Evolutionary conservation across 2,888 invertebrate species (phyloP), one percentile per base, ranked within the genome.

Genomic region (Sarcophaga caerulescens): DNA sequence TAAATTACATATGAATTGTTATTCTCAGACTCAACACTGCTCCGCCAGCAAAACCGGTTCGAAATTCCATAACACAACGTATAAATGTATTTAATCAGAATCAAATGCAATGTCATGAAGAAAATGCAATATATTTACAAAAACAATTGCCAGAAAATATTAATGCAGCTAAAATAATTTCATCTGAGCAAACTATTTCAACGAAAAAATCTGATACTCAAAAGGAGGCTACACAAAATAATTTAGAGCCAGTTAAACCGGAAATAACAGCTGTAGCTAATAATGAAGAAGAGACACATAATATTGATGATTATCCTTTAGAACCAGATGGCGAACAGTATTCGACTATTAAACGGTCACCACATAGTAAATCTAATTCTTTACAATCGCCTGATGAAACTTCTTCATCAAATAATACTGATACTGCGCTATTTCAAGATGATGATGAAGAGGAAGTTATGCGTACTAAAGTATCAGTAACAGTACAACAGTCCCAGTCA

Each of bases 281-380:
- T 75, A 90, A 91, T 81, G 92, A 92, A 47, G 91, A 91, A 60
- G 85, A 89, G 3, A 90, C 89, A 5, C 89, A 89, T 66, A 84
- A 84, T 14, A 89, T 89, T 44, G 95, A 95, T 68, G 94, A 94
- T 35, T 95, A 95, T 35, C 94, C 95, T 57, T 95, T 95, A 17
- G 96, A 96, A 77, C 95, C 95, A 77, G 95, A 95, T 82, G 70
- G 75, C 21, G 96, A 96, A 91, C 96, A 96, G 91, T 96, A 95
- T 91, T 96, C 96, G 14, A 96, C 96, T 21, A 96, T 96, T 65
- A 96, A 96, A 88, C 91, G 96, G 80, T 96, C 95, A 62, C 96
- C 96, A 66, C 95, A 95, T 85, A 95, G 94, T 84, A 95, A 95
- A 90, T 90, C 92, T 4, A 93, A 95, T 89, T 93, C 93, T 8